Percentiles rank a stretch among this genome's conserved stretches.
These are phyloP conservation scores for Cryptoprocta ferox DNA, from an alignment of 2,797 vertebrate species.

Conservation along the genomic window DNA sequence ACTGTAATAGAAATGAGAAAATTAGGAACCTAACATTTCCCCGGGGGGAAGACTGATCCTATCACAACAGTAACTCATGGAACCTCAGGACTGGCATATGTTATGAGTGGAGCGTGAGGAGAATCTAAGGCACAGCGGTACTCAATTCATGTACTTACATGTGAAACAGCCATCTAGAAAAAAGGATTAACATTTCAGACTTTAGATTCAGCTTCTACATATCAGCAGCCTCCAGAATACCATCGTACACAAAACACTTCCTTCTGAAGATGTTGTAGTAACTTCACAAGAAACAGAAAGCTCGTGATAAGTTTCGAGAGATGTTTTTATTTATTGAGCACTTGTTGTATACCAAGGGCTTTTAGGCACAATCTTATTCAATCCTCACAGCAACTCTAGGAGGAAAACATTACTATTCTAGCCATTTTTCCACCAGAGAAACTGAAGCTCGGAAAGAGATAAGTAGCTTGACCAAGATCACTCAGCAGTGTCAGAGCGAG, in stretches of 20 bases:
- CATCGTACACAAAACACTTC: not conserved
- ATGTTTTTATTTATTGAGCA: not conserved
- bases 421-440: not conserved
- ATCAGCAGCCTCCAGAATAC: not conserved
- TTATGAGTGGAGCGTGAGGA: not conserved
- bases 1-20: slow-evolving; percentile 72
- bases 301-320: not conserved
- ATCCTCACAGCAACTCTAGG: not conserved
- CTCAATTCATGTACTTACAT: not conserved
- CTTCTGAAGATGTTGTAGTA: not conserved
- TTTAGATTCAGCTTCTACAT: not conserved
- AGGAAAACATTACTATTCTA: not conserved
- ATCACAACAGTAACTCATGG: not conserved
- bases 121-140: not conserved
- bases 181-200: not conserved
- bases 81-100: not conserved
- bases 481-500: not conserved
- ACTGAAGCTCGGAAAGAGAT: not conserved
- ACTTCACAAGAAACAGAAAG: slow-evolving; percentile 11
- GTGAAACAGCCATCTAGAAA: not conserved
- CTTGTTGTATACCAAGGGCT: not conserved
- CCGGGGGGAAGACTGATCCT: not conserved
- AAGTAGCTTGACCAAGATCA: not conserved
- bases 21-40: not conserved
- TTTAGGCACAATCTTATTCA: not conserved